phyloP scores from a whole-genome alignment of 2,888 invertebrate species.

The Torymus tubicola region DNA sequence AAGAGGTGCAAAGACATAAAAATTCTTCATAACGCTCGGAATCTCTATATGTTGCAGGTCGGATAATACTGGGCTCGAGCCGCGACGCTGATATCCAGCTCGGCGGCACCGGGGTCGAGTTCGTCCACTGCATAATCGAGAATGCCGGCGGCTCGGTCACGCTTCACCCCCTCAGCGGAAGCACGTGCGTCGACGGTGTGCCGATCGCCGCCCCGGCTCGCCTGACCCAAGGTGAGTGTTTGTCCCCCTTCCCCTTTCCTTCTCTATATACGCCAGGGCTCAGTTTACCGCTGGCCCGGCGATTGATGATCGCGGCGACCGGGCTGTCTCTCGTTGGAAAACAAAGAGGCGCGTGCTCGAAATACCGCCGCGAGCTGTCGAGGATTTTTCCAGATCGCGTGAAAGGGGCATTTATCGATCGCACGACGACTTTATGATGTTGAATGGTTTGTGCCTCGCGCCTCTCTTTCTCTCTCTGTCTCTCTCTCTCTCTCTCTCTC shows the following conservation, averaged over 20 bases:
- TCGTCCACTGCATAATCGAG: slow-evolving; percentile 91
- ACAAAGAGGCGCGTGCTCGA: slow-evolving; percentile 14
- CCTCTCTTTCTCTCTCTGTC: too few relatives aligned
- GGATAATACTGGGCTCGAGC: slow-evolving; percentile 88
- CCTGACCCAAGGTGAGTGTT: slow-evolving; percentile 85
- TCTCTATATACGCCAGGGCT: neutral
- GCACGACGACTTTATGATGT: slow-evolving; percentile 13
- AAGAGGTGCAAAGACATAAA: neutral
- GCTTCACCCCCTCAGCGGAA: slow-evolving; percentile 86
- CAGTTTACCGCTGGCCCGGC: neutral
- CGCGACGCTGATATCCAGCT: slow-evolving; percentile 89
- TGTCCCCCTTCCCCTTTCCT: slow-evolving; percentile 45
- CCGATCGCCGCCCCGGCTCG: slow-evolving; percentile 85
- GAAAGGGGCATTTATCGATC: slow-evolving; percentile 22
- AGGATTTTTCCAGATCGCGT: slow-evolving; percentile 1
- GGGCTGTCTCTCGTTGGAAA: neutral
- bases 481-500: too few relatives aligned
- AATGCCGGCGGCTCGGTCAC: slow-evolving; percentile 90
- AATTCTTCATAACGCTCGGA: neutral
- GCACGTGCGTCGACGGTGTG: slow-evolving; percentile 85
- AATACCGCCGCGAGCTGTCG: neutral
- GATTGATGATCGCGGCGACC: neutral
- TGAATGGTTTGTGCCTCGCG: neutral
- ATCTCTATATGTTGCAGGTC: slow-evolving; percentile 79
- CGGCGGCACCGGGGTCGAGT: slow-evolving; percentile 90